phyloP scores from a whole-genome alignment of 2,888 invertebrate species.

The Eutolmus rufibarbis region DNA sequence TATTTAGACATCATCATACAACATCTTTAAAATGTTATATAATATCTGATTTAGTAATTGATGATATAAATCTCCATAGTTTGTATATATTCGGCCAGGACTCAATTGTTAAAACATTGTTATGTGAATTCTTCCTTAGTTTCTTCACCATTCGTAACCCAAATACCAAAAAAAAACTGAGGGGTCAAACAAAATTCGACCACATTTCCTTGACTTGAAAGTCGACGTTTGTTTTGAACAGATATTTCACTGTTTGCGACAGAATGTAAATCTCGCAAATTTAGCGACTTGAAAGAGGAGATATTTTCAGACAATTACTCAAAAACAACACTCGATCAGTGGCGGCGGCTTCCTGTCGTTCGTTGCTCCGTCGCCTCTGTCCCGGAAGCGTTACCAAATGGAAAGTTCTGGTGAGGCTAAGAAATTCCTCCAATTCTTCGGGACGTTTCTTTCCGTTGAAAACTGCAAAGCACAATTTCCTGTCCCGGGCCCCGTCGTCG shows the following conservation, averaged over 20 bases:
- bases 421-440: not conserved
- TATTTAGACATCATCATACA: too few species aligned
- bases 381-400: not conserved
- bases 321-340: constrained; percentile 2
- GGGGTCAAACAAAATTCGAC: not conserved
- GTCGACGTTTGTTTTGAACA: not conserved
- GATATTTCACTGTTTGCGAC: not conserved
- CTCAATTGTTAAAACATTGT: too few species aligned
- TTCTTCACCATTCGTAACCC: too few species aligned
- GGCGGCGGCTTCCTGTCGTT: not conserved
- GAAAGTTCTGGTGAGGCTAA: not conserved
- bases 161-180: not conserved
- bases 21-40: too few species aligned
- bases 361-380: not conserved
- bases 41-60: too few species aligned
- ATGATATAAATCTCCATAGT: too few species aligned
- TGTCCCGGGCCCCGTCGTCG: not conserved
- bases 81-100: too few species aligned
- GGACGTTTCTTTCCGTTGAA: not conserved
- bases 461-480: constrained; percentile 3
- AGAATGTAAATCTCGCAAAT: not conserved
- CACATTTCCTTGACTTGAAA: not conserved
- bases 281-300: not conserved
- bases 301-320: not conserved
- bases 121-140: too few species aligned